Base-by-base conservation (phyloP, 2,797 vertebrate species). In the Halcyon smyrnensis region DNA sequence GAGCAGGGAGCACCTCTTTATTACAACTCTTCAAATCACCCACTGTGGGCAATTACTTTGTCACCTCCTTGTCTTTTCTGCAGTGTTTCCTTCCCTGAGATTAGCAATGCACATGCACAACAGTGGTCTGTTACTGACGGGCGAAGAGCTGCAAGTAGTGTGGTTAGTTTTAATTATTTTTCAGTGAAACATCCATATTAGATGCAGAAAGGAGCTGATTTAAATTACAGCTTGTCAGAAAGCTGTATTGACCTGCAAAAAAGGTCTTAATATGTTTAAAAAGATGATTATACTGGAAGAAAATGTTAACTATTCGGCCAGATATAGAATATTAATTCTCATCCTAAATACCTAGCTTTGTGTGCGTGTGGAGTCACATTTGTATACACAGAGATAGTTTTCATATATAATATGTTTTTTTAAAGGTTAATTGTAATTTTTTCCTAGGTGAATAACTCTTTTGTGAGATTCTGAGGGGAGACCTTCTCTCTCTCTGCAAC, bases 211-310 rank as follows among this genome's bases (percentile, higher is more conserved):
- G 48, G 94, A 94, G 62, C 62, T 96, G 90, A 96, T 97, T 97
- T 97, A 92, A 97, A 97, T 97, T 97, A 95, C 65, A 95, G 89
- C 93, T 96, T 96, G 73, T 80, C 91, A 95, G 84, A 91, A 96
- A 97, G 90, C 87, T 94, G 85, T 96, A 91, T 82, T 95, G 96
- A 93, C 86, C 95, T 95, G 80, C 63, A 87, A 73, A 97, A 97
- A 96, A 96, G 89, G 65, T 96, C 84, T 34, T 83, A 95, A 57
- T 45, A 43, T 50, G 32, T 88, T 96, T 97, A 81, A 96, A 93
- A 94, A 89, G 76, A 97, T 83, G 53, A 94, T 86, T 96, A 90
- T 50, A 91, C 81, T 54, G 56, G 28, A 89, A 48, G 12, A 89
- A 93, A 92, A 91, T 41, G 54, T 28, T 91, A 43, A 94, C 68